Evolutionary conservation across 2,888 invertebrate genomes (phyloP).

Genomic region (Troides aeacus): DNA sequence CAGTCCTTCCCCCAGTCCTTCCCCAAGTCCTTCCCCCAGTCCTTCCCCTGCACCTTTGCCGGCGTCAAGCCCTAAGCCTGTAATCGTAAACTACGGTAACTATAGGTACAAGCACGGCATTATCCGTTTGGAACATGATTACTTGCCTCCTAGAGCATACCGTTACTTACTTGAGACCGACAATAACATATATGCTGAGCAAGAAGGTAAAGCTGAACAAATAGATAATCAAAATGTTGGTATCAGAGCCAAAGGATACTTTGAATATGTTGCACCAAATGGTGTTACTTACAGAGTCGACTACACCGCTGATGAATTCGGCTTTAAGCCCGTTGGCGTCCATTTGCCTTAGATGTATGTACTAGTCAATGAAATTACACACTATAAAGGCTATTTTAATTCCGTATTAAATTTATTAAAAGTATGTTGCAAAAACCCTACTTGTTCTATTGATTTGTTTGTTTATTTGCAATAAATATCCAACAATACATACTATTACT

Average conservation of each 20-base stretch:
- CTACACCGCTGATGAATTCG: constrained; percentile 81
- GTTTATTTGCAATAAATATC: constrained; percentile 14
- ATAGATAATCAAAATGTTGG: constrained; percentile 49
- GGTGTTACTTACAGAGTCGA: constrained; percentile 77
- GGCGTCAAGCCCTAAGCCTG: constrained; percentile 26
- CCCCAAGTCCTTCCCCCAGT: constrained; percentile 6
- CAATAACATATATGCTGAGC: constrained; percentile 66
- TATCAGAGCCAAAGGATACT: constrained; percentile 76
- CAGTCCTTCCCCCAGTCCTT: constrained; percentile 14
- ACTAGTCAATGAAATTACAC: constrained; percentile 17
- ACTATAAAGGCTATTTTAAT: constrained; percentile 21
- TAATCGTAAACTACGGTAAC: constrained; percentile 7
- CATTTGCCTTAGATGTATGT: constrained; percentile 53
- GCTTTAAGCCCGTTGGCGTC: constrained; percentile 72
- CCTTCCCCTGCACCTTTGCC: not conserved
- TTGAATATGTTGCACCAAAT: constrained; percentile 83
- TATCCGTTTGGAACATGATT: constrained; percentile 58
- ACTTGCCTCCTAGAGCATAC: constrained; percentile 53
- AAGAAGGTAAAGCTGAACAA: constrained; percentile 56
- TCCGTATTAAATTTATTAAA: constrained; percentile 15
- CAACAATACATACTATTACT: not conserved
- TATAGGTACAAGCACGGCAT: constrained; percentile 50
- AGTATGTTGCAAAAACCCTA: constrained; percentile 15
- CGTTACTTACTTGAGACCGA: constrained; percentile 68
- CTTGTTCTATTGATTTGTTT: constrained; percentile 7